Conservation (phyloP, 2,888 invertebrate species). For the Heteromyza rotundicornis region DNA sequence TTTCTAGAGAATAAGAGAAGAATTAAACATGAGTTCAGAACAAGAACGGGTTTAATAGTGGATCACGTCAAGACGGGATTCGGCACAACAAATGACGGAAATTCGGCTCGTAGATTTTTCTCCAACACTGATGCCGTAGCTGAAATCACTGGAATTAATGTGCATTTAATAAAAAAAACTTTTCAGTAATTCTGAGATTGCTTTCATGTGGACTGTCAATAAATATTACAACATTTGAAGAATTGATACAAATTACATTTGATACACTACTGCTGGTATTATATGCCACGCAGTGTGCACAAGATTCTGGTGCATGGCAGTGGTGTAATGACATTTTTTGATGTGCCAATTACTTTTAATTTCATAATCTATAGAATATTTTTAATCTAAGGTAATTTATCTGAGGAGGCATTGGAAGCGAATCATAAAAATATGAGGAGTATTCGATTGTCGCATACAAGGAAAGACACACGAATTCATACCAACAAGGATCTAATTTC, state of each 20-base stretch:
- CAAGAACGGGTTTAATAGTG: not conserved
- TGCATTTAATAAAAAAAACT: too few species aligned
- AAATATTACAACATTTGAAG: not conserved
- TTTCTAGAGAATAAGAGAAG: not conserved
- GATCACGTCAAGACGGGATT: not conserved
- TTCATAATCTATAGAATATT: not conserved
- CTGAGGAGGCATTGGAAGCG: slow-evolving; percentile 9
- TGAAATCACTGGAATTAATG: too few species aligned
- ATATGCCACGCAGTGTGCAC: not conserved
- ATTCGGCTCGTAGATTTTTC: not conserved
- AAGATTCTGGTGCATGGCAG: not conserved
- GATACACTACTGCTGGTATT: not conserved
- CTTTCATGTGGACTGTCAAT: not conserved
- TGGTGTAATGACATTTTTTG: not conserved
- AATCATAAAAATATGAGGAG: not conserved
- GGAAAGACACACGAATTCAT: not conserved
- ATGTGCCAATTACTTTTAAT: not conserved
- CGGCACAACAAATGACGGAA: not conserved
- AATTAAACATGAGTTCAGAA: not conserved
- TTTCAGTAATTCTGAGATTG: not conserved
- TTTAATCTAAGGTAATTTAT: not conserved
- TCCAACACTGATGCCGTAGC: too few species aligned
- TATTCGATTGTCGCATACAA: not conserved
- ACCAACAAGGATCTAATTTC: not conserved
- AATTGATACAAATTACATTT: not conserved